Evolutionary conservation across 2,113 vertebrate species (phyloP), one percentile per base, ranked within the genome.

Genomic region (Coturnix japonica): DNA sequence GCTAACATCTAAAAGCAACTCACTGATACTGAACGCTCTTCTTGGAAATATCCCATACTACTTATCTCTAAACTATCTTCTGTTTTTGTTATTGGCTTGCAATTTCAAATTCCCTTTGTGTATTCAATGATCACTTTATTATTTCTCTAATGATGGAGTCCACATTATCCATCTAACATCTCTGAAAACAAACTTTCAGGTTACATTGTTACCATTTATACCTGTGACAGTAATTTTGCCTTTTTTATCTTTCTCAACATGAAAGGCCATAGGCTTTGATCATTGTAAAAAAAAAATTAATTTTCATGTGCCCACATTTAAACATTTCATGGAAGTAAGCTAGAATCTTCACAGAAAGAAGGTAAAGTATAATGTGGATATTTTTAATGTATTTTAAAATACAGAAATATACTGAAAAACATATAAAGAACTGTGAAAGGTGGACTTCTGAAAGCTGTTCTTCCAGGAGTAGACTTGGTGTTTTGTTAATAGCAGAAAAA

Each of bases 11-110:
- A 44, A 47, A 37, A 56, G 8, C 0, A 7, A 5, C 49, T 26
- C n/a, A 63, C 59, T 21, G 37, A 4, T 0, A 0, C 1, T 30
- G 22, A 46, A 5, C 15, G 67, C 2, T 0, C 11, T 65, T 44
- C 37, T 41, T 44, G 10, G 26, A 91, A 73, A 70, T 0, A 76
- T 7, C 3, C 2, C 2, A 3, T 47, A 26, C 11, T 56, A 47
- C 11, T 26, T 66, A 4, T 2, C 7, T 41, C 5, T 70, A 30
- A 85, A 70, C 25, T 49, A 31, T 13, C 9, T 28, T 70, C 7
- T 37, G 49, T 8, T 91, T 67, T 47, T 21, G 64, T 1, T 7
- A 79, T 3, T 65, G 6, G 18, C 26, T 81, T 57, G 18, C 19
- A 12, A 64, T 44, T 81, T 85, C 51, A 67, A 11, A 16, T 4